Evolutionary conservation across 2,797 vertebrate species (phyloP).

Genomic region (Ptychobarbus kaznakovi): DNA sequence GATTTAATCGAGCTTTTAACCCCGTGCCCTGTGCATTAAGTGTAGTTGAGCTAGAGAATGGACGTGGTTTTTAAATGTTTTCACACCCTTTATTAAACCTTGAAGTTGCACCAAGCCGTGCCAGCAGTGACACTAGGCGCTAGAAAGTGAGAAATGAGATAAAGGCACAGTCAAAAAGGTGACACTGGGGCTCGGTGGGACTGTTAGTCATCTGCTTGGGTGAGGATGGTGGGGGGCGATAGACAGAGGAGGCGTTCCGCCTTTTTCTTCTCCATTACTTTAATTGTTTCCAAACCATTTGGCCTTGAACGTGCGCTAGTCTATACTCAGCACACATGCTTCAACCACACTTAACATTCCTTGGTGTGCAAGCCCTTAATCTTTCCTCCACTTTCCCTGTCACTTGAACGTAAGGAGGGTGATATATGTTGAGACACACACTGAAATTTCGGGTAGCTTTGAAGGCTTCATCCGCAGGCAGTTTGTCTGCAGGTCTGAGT

Average conservation of each 20-base stretch:
- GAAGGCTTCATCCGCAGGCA: conserved; percentile 56
- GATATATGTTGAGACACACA: conserved; percentile 61
- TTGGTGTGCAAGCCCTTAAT: conserved; percentile 64
- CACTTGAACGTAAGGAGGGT: conserved; percentile 60
- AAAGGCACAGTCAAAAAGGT: conserved; percentile 45
- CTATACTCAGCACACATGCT: conserved; percentile 60
- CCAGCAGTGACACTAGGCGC: conserved; percentile 16
- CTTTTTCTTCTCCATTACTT: conserved; percentile 59
- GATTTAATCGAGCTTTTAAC: conserved; percentile 57
- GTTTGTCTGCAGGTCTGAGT: conserved; percentile 37
- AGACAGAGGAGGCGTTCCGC: conserved; percentile 19
- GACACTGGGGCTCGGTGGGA: conserved; percentile 52
- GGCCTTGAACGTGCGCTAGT: conserved; percentile 59
- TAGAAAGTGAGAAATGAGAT: conserved; percentile 42
- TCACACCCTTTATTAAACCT: conserved; percentile 20
- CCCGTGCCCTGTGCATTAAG: conserved; percentile 12
- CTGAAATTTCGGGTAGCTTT: conserved; percentile 51
- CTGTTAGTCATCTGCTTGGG: conserved; percentile 56
- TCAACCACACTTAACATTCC: conserved; percentile 65
- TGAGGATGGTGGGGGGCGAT: conserved; percentile 34
- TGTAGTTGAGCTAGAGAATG: background rate
- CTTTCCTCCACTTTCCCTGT: conserved; percentile 66
- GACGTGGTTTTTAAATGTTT: conserved; percentile 9
- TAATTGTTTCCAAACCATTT: conserved; percentile 66
- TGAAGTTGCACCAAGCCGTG: conserved; percentile 15